Evolutionary conservation across 2,113 vertebrate genomes (phyloP), one percentile per base, ranked within the genome.

Genomic region (Columba janthina): DNA sequence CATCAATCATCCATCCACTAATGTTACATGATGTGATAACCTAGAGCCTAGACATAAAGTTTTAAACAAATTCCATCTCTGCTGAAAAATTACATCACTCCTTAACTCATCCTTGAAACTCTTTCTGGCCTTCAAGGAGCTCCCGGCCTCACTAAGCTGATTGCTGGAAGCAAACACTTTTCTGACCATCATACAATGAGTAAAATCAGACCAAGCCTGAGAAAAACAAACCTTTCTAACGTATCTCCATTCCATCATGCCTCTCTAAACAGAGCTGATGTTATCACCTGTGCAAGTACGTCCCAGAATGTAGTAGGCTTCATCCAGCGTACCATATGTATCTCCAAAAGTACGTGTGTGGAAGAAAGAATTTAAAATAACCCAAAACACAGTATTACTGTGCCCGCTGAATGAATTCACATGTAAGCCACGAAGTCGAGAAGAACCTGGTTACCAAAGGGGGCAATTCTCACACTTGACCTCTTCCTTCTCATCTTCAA

Each of bases 1-100:
- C 3, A 9, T 26, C 75, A 80, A 8, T 53, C 60, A 53, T 6
- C 15, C 8, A 77, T 14, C 48, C 5, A 3, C 13, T 66, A 9
- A 2, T 66, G 31, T 31, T 57, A 36, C 14, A 13, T 1, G 4
- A 51, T 0, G 0, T 20, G 32, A 54, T 15, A 9, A 74, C 40
- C 56, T 40, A 70, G 12, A 87, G 28, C 25, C 67, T 40, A 24
- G 60, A 40, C 0, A 74, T 40, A 73, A 31, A 38, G 57, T 48
- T 73, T 53, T 38, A 38, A 25, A 48, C 57, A 71, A 81, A 70
- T 9, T 65, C 28, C 36, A 26, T 12, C 34, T 60, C 48, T 65
- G 34, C 32, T 76, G 38, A 89, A 79, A 83, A 86, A 60, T 16
- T 4, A 54, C 3, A 11, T 17, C 25, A 12, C 51, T 46, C 44